phyloP scores from a whole-genome alignment of 2,888 invertebrate genomes.

The Aricia artaxerxes region DNA sequence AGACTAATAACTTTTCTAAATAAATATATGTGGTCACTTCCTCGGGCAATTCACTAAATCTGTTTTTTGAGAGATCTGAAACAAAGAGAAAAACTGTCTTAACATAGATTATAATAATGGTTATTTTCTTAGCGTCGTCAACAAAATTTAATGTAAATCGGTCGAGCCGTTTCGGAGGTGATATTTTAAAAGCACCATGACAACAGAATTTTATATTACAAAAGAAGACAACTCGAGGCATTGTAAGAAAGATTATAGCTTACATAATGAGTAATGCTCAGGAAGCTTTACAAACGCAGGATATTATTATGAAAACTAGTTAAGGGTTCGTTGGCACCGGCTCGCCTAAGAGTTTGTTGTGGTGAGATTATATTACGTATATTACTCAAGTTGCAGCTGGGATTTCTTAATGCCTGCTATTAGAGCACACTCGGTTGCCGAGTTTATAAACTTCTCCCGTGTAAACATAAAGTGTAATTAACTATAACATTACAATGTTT shows the following conservation, averaged over 20 bases:
- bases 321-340: conserved; percentile 58
- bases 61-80: conserved; percentile 77
- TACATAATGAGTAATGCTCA: conserved; percentile 24
- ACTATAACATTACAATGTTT: background rate
- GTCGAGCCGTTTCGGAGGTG: too few species aligned
- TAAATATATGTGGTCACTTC: conserved; percentile 93
- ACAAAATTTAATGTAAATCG: background rate
- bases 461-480: conserved; percentile 2
- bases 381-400: conserved; percentile 30
- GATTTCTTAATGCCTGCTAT: conserved; percentile 23
- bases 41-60: conserved; percentile 93
- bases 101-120: background rate
- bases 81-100: conserved; percentile 48
- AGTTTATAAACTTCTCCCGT: conserved; percentile 17
- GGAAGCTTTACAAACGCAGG: conserved; percentile 39
- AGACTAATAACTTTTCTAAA: conserved; percentile 92
- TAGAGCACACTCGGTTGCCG: background rate
- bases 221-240: background rate
- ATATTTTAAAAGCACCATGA: background rate
- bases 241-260: conserved; percentile 7
- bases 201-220: background rate
- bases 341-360: conserved; percentile 46
- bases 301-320: conserved; percentile 54
- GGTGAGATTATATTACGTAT: conserved; percentile 48
- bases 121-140: background rate